Percentiles rank a stretch among this genome's conserved stretches.
Evolutionary conservation across 2,797 vertebrate species (phyloP).

Genomic region (Pteronotus mesoamericanus): DNA sequence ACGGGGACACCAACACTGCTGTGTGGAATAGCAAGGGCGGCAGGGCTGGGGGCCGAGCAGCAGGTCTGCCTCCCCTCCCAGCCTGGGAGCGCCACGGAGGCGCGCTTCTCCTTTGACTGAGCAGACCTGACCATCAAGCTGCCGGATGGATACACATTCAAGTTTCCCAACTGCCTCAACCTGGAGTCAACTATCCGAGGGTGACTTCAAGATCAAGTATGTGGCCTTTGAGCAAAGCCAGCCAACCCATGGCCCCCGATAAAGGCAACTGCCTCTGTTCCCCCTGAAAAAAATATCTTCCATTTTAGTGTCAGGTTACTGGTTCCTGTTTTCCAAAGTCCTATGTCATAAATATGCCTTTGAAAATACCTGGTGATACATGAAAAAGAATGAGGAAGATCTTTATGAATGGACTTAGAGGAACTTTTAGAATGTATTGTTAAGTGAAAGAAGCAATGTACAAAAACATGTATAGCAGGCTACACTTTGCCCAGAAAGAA

Average conservation of each 20-base stretch:
- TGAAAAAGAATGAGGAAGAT: neutral
- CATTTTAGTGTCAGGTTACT: neutral
- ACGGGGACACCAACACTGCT: constrained; percentile 79
- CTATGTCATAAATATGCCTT: neutral
- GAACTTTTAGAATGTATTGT: neutral
- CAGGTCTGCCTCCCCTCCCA: constrained; percentile 81
- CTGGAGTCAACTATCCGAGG: constrained; percentile 74
- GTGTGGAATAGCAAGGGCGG: constrained; percentile 83
- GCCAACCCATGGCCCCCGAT: constrained; percentile 10
- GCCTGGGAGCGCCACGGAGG: constrained; percentile 77
- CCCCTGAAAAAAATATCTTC: neutral
- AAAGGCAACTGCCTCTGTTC: constrained; percentile 64
- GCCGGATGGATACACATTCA: constrained; percentile 78
- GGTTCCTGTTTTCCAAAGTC: neutral
- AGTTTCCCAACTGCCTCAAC: constrained; percentile 77
- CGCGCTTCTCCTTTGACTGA: constrained; percentile 61
- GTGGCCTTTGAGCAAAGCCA: constrained; percentile 75
- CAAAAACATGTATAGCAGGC: neutral
- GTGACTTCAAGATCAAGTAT: constrained; percentile 78
- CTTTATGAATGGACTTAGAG: neutral
- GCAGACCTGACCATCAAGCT: constrained; percentile 77
- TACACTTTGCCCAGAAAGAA: neutral
- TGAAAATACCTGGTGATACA: neutral
- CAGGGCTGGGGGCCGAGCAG: constrained; percentile 79
- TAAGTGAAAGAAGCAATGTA: neutral